Evolutionary conservation across 2,113 vertebrate species (phyloP), one percentile per base, ranked within the genome.

Genomic region (Seriola quinqueradiata): DNA sequence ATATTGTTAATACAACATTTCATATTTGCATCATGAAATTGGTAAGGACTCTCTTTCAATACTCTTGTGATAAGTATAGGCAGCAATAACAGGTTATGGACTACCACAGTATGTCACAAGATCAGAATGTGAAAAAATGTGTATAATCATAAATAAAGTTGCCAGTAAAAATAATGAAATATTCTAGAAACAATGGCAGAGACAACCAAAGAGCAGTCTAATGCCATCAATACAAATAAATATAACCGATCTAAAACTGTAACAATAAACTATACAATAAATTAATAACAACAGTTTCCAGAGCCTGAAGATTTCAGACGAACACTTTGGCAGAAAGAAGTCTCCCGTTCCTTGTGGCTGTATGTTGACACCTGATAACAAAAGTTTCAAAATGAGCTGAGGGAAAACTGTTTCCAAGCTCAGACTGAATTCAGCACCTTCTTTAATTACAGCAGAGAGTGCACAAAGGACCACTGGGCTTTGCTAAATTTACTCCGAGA

Each of bases 391-490:
- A n/a, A 23, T 42, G 4, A 54, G 19, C 42, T 13, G 11, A 32
- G 11, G n/a, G 8, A 8, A 70, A 52, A 44, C 17, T n/a, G 14
- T 25, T n/a, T 34, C n/a, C 28, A 50, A 17, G 28, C 32, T 44
- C 3, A 7, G 52, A 12, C 32, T n/a, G 16, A 63, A n/a, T 64
- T 6, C 14, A 55, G 34, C 12, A 8, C 5, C 28, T 17, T 16
- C n/a, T 42, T 64, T 57, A 64, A 74, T 79, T 28, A 57, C 46
- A 69, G 34, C 42, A 38, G 1, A 23, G n/a, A 36, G 63, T 12
- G 54, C 44, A 61, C 25, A 73, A 10, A 83, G 28, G 21, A 14
- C n/a, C 0, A 69, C 1, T 25, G 23, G 17, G 42, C 48, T 69
- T 48, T 14, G 16, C 38, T 75, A 52, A 52, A 84, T 65, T 38